Conservation (phyloP, 2,797 vertebrate species). For the Nannoperca obscura region DNA sequence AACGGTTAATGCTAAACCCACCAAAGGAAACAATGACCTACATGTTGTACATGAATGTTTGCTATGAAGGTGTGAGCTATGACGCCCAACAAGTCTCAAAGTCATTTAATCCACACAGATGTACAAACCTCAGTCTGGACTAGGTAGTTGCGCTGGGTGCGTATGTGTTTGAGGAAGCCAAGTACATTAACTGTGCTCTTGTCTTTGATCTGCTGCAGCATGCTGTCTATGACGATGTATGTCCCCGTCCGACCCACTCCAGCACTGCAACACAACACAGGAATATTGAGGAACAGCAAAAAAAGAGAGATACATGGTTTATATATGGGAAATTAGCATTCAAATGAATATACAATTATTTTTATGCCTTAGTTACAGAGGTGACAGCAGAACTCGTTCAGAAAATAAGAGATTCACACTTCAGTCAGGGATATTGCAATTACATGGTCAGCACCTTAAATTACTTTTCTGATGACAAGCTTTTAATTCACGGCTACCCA, state of each 20-base stretch:
- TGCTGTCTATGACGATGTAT: conserved; percentile 96
- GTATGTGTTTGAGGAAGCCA: conserved; percentile 97
- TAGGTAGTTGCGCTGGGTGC: conserved; percentile 97
- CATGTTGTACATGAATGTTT: background rate
- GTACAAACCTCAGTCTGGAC: conserved; percentile 92
- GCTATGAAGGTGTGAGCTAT: background rate
- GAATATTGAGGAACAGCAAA: background rate
- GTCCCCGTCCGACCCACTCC: conserved; percentile 96
- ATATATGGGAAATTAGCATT: background rate
- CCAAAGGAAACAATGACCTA: background rate
- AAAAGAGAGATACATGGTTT: background rate
- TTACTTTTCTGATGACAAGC: background rate
- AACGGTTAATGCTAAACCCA: background rate
- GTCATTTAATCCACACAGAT: conserved; percentile 7
- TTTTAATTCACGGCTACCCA: background rate
- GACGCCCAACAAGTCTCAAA: background rate
- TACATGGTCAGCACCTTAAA: background rate
- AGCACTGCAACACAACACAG: conserved; percentile 83
- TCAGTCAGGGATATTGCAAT: background rate
- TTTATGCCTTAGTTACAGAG: background rate
- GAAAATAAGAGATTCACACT: background rate
- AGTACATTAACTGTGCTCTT: conserved; percentile 94
- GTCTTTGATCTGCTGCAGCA: conserved; percentile 95
- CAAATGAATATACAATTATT: background rate
- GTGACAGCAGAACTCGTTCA: background rate